Percentiles rank a stretch among this genome's conserved stretches.
Conservation (phyloP, 2,113 vertebrate genomes). For the Budorcas taxicolor region DNA sequence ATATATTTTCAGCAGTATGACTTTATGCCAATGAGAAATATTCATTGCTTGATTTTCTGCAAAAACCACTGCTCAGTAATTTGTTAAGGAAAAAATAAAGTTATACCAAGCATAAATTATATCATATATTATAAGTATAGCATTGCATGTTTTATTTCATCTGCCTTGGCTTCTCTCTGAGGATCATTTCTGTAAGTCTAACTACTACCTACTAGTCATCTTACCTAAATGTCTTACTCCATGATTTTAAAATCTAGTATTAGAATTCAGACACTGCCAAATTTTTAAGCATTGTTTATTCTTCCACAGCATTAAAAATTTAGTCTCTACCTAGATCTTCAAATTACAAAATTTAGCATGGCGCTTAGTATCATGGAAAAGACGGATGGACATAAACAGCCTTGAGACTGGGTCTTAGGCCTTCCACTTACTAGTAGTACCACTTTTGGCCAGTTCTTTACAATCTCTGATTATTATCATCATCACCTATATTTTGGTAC, state of each 20-base stretch:
- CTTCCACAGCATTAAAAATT: neutral
- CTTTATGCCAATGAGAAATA: neutral
- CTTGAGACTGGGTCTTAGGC: neutral
- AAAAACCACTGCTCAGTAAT: neutral
- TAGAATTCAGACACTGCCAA: neutral
- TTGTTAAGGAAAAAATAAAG: neutral
- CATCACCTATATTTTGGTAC: neutral
- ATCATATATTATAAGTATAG: neutral
- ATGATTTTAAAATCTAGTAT: neutral
- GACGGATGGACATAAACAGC: neutral
- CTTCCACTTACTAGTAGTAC: neutral
- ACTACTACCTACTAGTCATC: neutral
- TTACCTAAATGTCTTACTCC: neutral
- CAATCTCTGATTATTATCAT: neutral
- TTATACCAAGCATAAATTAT: neutral
- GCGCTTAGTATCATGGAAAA: neutral
- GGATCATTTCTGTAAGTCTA: neutral
- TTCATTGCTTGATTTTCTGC: neutral
- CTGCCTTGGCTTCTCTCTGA: neutral
- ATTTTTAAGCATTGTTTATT: neutral
- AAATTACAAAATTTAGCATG: neutral
- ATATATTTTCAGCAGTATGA: neutral
- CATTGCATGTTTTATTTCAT: neutral
- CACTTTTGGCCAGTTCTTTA: neutral
- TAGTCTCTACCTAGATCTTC: neutral